phyloP scores from a whole-genome alignment of 1,140 invertebrate species.

The Drosophila paulistorum region DNA sequence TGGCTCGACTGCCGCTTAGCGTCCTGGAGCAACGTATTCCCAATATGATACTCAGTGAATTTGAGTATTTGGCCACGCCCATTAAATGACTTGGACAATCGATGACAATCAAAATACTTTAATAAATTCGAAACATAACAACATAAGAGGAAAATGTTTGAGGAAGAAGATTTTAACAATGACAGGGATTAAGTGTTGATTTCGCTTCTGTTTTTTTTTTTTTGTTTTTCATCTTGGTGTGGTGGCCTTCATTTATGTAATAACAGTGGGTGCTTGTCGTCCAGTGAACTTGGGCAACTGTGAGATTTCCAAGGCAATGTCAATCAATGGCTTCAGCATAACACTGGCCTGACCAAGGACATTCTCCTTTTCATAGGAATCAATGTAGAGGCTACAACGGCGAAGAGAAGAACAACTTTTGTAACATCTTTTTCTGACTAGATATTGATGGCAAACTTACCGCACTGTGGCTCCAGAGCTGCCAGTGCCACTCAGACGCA shows the following conservation, averaged over 20 bases:
- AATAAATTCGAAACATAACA: constrained; percentile 59
- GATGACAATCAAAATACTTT: constrained; percentile 47
- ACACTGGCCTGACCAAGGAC: constrained; percentile 90
- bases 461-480: constrained; percentile 97
- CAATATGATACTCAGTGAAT: constrained; percentile 70
- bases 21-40: constrained; percentile 74
- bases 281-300: constrained; percentile 94
- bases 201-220: constrained; percentile 19
- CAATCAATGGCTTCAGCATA: constrained; percentile 93
- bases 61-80: constrained; percentile 65
- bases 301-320: constrained; percentile 94
- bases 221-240: background rate
- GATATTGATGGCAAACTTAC: constrained; percentile 60
- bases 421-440: too few relatives aligned
- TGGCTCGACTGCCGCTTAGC: constrained; percentile 54
- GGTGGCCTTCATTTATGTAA: constrained; percentile 89
- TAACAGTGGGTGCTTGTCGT: constrained; percentile 95
- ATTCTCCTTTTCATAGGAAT: constrained; percentile 92
- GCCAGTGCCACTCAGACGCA: constrained; percentile 98
- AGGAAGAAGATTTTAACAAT: background rate
- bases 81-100: constrained; percentile 36
- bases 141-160: constrained; percentile 23
- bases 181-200: background rate
- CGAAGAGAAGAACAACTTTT: constrained; percentile 6
- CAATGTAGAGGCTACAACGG: constrained; percentile 91